phyloP scores from a whole-genome alignment of 2,888 invertebrate species.

The Cataglyphis albicans region DNA sequence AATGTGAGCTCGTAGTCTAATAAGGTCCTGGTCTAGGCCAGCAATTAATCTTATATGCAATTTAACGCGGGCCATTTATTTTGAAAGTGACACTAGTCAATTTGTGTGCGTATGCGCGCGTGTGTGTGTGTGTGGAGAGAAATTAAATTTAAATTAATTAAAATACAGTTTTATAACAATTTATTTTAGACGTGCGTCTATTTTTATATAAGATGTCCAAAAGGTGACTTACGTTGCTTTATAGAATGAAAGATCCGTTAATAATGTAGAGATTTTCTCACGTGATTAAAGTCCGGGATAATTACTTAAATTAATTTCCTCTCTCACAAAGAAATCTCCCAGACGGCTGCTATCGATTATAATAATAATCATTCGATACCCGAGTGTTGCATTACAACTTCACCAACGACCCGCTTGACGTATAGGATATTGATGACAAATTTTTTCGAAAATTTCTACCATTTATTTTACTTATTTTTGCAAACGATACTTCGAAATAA shows the following conservation, averaged over 20 bases:
- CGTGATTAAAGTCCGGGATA: slow-evolving; percentile 44
- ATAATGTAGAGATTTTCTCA: slow-evolving; percentile 33
- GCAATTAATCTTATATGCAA: slow-evolving; percentile 47
- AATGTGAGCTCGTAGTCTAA: slow-evolving; percentile 32
- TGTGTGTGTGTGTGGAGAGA: background rate
- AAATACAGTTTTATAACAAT: slow-evolving; percentile 16
- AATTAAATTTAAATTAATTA: slow-evolving; percentile 48
- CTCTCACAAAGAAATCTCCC: slow-evolving; percentile 31
- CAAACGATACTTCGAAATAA: background rate
- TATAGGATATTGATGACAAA: background rate
- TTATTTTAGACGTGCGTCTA: slow-evolving; percentile 19
- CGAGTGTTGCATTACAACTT: slow-evolving; percentile 14
- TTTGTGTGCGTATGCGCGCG: background rate
- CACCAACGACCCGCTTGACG: background rate
- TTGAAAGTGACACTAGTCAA: slow-evolving; percentile 31
- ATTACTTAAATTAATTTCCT: slow-evolving; percentile 46
- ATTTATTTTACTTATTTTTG: background rate
- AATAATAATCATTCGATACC: slow-evolving; percentile 37
- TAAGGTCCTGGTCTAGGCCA: slow-evolving; percentile 43
- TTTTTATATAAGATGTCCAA: slow-evolving; percentile 33
- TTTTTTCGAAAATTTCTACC: no score
- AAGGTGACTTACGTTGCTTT: slow-evolving; percentile 36
- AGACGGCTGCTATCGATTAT: slow-evolving; percentile 47
- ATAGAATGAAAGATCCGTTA: slow-evolving; percentile 23
- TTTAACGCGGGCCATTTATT: slow-evolving; percentile 36